Base-by-base conservation (phyloP, 2,888 invertebrate species). In the Cataglyphis albicans region DNA sequence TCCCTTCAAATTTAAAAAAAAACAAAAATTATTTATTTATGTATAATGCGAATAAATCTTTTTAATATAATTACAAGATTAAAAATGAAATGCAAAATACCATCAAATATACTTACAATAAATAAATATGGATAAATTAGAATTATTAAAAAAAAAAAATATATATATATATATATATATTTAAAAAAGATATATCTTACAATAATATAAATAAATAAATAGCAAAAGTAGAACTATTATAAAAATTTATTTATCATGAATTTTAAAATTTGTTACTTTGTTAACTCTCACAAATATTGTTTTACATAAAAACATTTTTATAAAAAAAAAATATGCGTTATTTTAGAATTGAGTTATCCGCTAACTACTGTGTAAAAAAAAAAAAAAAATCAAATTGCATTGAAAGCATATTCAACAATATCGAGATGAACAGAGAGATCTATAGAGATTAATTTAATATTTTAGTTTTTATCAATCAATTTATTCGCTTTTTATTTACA, bases 401-500 rank as follows among this genome's bases (percentile, higher is more conserved):
- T 76, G 55, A 48, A 52, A 64, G 32, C 32, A 15, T 15, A 29
- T 55, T 41, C 32, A 29, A 1, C 38, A 29, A 25, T n/a, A 9
- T 15, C 41, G 21, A 57, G 21, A 15, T 70, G 48, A 70, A 78
- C 57, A 70, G 29, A 29, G 29, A 29, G n/a, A 76, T 78, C 4
- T 18, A 21, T 21, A 57, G 41, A 57, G 38, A 57, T 44, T 4
- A 15, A 44, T 21, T 78, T 41, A 44, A 29, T 44, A 78, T 57
- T 72, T 59, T 57, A 78, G 10, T 18, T 78, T 72, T 32, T 57
- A 9, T 41, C 32, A 32, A 44, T 68, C 41, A 59, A 41, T 59
- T 72, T 72, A 72, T 57, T 41, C 32, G 41, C 57, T 59, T 57
- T 18, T 78, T n/a, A 72, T 78, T 78, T 57, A 78, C 73, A 57